A percentile compares a stretch with the other conserved stretches of the same genome.
Evolutionary conservation across 2,113 vertebrate genomes (phyloP).

Genomic region (Dipodomys stephensi): DNA sequence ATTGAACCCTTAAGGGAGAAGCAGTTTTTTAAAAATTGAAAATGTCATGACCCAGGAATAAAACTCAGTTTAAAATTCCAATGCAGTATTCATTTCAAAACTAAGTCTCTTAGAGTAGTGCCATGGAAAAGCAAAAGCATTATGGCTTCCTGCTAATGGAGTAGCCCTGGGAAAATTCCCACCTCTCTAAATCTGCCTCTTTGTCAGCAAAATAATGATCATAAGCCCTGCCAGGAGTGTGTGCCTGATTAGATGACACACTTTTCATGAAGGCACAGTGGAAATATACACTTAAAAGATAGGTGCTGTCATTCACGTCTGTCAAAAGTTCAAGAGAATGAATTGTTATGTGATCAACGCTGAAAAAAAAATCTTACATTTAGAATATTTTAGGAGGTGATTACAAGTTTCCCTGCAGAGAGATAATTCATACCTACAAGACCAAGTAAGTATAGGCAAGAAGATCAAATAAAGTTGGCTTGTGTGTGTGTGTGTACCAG

Average conservation of each 20-base stretch:
- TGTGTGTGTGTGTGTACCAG: too few species aligned
- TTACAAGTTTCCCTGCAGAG: not conserved
- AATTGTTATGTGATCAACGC: conserved; percentile 1
- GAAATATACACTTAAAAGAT: conserved; percentile 47
- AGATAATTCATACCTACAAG: not conserved
- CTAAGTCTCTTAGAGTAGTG: not conserved
- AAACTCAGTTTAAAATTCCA: conserved; percentile 5
- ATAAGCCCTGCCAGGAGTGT: not conserved
- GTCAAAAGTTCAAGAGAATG: conserved; percentile 30
- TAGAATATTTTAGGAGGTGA: conserved; percentile 39
- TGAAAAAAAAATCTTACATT: conserved; percentile 2
- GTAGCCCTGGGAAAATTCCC: conserved; percentile 8
- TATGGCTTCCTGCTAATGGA: conserved; percentile 38
- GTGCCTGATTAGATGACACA: conserved; percentile 27
- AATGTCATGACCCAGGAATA: not conserved
- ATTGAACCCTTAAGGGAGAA: conserved; percentile 35
- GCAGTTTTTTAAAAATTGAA: not conserved
- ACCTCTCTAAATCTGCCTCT: conserved; percentile 36
- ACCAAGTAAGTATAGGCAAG: not conserved
- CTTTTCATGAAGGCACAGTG: not conserved
- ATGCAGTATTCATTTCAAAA: not conserved
- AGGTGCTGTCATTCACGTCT: conserved; percentile 37
- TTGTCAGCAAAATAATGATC: conserved; percentile 55
- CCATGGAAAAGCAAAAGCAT: conserved; percentile 1
- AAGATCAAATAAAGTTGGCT: not conserved